A percentile compares a stretch with the other conserved stretches of the same genome.
Conservation (phyloP, 2,797 vertebrate genomes). For the Anguilla anguilla region DNA sequence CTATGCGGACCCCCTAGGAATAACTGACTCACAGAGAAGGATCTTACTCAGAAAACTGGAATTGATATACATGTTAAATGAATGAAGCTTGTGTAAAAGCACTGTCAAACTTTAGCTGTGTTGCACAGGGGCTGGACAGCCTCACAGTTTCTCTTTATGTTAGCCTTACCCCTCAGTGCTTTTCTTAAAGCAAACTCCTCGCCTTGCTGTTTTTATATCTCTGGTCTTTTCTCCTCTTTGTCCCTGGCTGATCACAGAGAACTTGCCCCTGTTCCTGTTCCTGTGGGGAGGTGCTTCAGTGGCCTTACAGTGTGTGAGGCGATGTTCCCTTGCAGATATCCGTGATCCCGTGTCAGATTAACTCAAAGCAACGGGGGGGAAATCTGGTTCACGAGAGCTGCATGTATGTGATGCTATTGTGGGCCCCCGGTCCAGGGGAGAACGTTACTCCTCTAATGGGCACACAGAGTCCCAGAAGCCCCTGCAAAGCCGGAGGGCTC, state of each 20-base stretch:
- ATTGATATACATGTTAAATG: not conserved
- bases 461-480: not conserved
- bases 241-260: not conserved
- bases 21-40: not conserved
- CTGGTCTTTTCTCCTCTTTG: not conserved
- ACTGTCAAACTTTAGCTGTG: not conserved
- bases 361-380: not conserved
- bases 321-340: not conserved
- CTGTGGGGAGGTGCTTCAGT: not conserved
- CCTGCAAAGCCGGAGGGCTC: not conserved
- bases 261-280: not conserved
- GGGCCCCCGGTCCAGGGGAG: not conserved
- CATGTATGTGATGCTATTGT: constrained; percentile 22
- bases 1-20: not conserved
- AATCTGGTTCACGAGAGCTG: not conserved
- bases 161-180: not conserved
- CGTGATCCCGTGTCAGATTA: not conserved
- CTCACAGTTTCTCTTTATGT: not conserved
- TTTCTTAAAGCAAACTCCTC: not conserved
- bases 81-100: not conserved
- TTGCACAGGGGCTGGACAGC: not conserved
- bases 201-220: not conserved
- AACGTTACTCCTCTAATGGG: not conserved
- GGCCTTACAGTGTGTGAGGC: not conserved
- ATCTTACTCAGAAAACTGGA: not conserved